phyloP scores from a whole-genome alignment of 2,888 invertebrate species.

The Phyto melanocephala region DNA sequence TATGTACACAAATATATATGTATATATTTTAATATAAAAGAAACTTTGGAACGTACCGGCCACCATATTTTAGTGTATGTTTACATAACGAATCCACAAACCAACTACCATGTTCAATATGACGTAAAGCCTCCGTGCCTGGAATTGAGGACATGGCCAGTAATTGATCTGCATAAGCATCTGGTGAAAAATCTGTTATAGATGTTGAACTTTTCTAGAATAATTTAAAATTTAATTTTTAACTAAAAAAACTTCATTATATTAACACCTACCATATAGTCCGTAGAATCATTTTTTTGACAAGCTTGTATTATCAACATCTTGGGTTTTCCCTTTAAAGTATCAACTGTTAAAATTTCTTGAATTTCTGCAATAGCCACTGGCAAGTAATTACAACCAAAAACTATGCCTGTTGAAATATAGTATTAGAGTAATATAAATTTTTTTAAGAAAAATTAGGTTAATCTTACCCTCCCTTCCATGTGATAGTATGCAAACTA shows the following conservation, averaged over 20 bases:
- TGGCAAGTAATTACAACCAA: slow-evolving; percentile 80
- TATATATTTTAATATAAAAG: background rate
- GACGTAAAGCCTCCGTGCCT: slow-evolving; percentile 74
- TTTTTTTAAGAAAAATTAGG: background rate
- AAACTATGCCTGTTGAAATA: slow-evolving; percentile 77
- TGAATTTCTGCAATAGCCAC: slow-evolving; percentile 79
- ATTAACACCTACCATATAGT: slow-evolving; percentile 35
- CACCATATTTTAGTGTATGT: slow-evolving; percentile 34
- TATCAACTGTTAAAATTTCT: slow-evolving; percentile 78
- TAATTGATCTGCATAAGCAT: slow-evolving; percentile 72
- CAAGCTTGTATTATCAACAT: slow-evolving; percentile 82
- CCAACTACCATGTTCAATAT: slow-evolving; percentile 75
- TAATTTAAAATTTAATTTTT: background rate
- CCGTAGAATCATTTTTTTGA: slow-evolving; percentile 77
- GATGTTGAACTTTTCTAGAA: slow-evolving; percentile 29
- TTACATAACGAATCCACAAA: slow-evolving; percentile 76
- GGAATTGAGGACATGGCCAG: slow-evolving; percentile 76
- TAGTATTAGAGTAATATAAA: background rate
- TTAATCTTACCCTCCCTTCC: slow-evolving; percentile 72
- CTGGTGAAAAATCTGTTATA: slow-evolving; percentile 32
- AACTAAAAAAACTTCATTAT: background rate
- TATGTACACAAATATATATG: no score
- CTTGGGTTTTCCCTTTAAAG: slow-evolving; percentile 80
- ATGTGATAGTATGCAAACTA: slow-evolving; percentile 77
- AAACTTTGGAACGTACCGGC: background rate